Percentiles rank a stretch among this genome's conserved stretches.
These are phyloP conservation scores for Elephas maximus DNA, from an alignment of 2,113 vertebrate genomes.

Conservation along the genomic window DNA sequence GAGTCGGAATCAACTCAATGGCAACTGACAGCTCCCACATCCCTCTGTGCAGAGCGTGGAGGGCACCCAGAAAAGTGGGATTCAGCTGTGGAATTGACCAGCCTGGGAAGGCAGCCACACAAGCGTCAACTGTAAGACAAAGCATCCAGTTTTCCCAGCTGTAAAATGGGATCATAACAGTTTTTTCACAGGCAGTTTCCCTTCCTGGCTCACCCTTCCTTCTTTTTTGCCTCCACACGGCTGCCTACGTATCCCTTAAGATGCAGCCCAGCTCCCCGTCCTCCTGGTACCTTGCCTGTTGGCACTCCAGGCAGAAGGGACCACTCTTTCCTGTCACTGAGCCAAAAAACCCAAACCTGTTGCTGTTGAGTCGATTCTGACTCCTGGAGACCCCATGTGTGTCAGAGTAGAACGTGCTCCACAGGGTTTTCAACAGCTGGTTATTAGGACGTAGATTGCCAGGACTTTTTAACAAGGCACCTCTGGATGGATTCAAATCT, in stretches of 20 bases:
- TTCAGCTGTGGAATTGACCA: not conserved
- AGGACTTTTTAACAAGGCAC: not conserved
- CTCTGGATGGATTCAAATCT: not conserved
- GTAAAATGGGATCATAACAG: not conserved
- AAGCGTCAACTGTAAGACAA: not conserved
- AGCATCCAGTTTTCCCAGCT: not conserved
- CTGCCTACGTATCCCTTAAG: fast-evolving
- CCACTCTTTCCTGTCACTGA: not conserved
- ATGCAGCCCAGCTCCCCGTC: not conserved
- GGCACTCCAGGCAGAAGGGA: not conserved
- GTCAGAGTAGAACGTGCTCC: not conserved
- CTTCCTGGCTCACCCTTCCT: fast-evolving
- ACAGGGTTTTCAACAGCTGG: not conserved
- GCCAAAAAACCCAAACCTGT: not conserved
- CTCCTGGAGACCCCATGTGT: not conserved
- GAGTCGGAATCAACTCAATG: not conserved
- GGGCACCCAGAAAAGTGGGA: not conserved
- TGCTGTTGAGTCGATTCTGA: not conserved
- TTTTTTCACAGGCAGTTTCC: fast-evolving
- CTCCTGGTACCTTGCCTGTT: not conserved
- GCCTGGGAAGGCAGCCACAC: not conserved
- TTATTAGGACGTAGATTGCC: no score
- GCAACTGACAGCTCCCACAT: not conserved
- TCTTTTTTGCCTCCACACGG: no score
- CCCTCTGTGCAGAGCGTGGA: not conserved